Evolutionary conservation across 2,888 invertebrate species (phyloP).

Genomic region (Metallyticus violacea): DNA sequence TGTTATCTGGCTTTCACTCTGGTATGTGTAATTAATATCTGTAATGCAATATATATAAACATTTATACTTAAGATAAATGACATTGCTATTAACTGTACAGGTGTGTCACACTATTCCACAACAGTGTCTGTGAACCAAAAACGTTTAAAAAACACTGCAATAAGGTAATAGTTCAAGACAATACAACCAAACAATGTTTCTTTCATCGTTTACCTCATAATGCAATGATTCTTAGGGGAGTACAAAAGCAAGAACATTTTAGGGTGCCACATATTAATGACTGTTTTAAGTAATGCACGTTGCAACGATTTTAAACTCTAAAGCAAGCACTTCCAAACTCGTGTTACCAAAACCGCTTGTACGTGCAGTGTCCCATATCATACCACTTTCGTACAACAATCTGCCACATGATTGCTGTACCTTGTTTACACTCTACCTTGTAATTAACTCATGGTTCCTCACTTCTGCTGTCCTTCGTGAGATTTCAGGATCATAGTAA

Average conservation of each 20-base stretch:
- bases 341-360: not conserved
- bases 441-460: not conserved
- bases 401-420: not conserved
- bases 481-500: not conserved
- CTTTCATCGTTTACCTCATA: not conserved
- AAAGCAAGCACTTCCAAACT: not conserved
- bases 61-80: no score
- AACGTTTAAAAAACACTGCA: no score
- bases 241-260: not conserved
- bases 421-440: not conserved
- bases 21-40: no score
- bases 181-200: not conserved
- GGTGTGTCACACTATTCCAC: no score
- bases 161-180: no score
- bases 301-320: not conserved
- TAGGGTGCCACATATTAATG: no score
- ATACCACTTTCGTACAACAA: not conserved
- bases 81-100: no score
- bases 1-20: no score
- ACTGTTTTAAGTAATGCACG: not conserved
- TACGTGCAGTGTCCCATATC: no score
- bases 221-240: not conserved
- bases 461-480: not conserved
- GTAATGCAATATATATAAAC: no score
- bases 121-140: no score